phyloP scores from a whole-genome alignment of 2,888 invertebrate species.

The Achlya flavicornis region DNA sequence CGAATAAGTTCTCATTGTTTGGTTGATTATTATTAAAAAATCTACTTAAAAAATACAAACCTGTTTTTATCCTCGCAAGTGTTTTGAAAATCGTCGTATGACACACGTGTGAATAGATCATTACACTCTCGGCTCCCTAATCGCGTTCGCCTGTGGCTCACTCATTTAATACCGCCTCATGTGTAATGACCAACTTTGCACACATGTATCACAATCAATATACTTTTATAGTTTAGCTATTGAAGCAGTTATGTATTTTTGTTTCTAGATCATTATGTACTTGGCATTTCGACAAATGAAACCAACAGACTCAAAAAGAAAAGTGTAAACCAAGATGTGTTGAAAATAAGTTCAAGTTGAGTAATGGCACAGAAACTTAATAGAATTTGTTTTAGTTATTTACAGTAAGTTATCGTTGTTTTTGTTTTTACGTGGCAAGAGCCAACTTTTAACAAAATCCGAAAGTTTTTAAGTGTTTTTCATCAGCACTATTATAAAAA shows the following conservation, averaged over 20 bases:
- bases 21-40: too few species aligned
- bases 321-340: background rate
- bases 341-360: background rate
- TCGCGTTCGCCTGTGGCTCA: too few species aligned
- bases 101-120: too few species aligned
- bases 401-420: background rate
- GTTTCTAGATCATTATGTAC: background rate
- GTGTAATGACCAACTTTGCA: too few species aligned
- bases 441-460: background rate
- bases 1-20: too few species aligned
- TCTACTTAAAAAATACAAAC: too few species aligned
- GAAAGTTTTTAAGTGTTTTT: background rate
- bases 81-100: too few species aligned
- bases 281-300: background rate
- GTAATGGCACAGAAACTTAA: background rate
- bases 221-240: too few species aligned
- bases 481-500: background rate
- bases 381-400: background rate
- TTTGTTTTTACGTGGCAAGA: background rate
- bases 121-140: too few species aligned
- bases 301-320: background rate
- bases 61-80: too few species aligned
- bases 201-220: too few species aligned
- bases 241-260: background rate
- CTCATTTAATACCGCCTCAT: too few species aligned